Conservation (phyloP, 2,113 vertebrate species). For the Syrmaticus mikado region DNA sequence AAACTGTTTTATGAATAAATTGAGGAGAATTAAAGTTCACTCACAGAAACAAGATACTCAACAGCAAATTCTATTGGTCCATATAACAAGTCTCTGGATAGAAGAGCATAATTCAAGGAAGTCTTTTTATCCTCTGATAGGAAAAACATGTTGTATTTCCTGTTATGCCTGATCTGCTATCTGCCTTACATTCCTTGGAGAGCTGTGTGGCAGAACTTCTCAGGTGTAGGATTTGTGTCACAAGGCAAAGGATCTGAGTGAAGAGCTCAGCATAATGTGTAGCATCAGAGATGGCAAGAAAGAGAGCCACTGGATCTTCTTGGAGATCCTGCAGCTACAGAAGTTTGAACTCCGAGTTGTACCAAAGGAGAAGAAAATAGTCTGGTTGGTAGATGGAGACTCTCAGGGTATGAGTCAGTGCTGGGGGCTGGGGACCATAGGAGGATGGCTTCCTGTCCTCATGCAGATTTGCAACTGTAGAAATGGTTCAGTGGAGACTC, state of each 20-base stretch:
- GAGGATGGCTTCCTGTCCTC: neutral
- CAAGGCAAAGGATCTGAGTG: neutral
- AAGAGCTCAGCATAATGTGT: neutral
- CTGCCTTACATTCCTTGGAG: neutral
- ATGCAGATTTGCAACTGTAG: neutral
- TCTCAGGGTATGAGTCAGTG: fast-evolving
- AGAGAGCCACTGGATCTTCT: neutral
- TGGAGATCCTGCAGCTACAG: neutral
- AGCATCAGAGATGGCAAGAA: neutral
- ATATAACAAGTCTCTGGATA: neutral
- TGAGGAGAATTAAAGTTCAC: constrained; percentile 22
- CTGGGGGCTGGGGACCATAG: neutral
- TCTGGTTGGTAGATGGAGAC: neutral
- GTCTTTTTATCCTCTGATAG: neutral
- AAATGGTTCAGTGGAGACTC: neutral
- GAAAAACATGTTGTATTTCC: fast-evolving
- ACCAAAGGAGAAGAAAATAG: neutral
- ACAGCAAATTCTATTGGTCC: neutral
- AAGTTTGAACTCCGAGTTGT: fast-evolving
- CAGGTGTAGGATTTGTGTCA: neutral
- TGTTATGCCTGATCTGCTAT: neutral
- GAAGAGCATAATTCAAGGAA: neutral
- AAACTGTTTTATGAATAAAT: constrained; percentile 59
- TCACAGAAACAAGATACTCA: neutral
- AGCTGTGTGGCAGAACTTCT: neutral